Percentiles rank a stretch among this genome's conserved stretches.
These are phyloP conservation scores for Chymomyza costata DNA, from an alignment of 1,140 invertebrate species.

Conservation along the genomic window DNA sequence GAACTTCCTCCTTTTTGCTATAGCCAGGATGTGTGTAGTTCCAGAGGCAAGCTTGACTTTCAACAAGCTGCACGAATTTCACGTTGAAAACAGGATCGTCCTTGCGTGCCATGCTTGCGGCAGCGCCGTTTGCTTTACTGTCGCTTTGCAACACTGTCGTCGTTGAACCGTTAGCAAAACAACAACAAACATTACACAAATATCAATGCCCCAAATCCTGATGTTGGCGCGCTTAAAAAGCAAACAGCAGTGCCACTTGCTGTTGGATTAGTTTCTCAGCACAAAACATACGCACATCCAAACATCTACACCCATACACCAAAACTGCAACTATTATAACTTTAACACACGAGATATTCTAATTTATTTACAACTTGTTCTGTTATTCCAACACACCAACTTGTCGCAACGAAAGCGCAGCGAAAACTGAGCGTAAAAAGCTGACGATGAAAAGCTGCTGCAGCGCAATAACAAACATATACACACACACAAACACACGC, in stretches of 20 bases:
- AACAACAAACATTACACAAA: constrained; percentile 4
- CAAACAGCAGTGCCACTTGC: not conserved
- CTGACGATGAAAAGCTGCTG: constrained; percentile 33
- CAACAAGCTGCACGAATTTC: constrained; percentile 67
- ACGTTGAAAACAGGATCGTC: constrained; percentile 74
- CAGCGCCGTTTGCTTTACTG: constrained; percentile 4
- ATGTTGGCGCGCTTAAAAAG: not conserved
- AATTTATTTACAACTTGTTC: constrained; percentile 2
- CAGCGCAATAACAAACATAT: constrained; percentile 34
- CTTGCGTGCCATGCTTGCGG: constrained; percentile 54
- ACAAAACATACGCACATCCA: too few relatives aligned
- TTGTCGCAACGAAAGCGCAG: constrained; percentile 59
- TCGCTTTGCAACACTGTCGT: constrained; percentile 42
- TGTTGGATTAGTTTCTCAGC: not conserved
- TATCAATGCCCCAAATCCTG: not conserved
- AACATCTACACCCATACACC: too few relatives aligned
- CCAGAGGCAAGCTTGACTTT: constrained; percentile 61
- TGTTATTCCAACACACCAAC: constrained; percentile 38
- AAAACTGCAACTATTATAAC: too few relatives aligned
- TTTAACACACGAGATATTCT: too few relatives aligned
- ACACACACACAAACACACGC: constrained; percentile 47
- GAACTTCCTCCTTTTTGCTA: constrained; percentile 71
- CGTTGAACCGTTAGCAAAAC: not conserved
- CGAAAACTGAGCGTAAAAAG: constrained; percentile 63
- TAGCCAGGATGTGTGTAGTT: constrained; percentile 68